Percentiles rank a stretch among this genome's conserved stretches.
These are phyloP conservation scores for Cataglyphis livida DNA, from an alignment of 2,888 invertebrate species.

Conservation along the genomic window DNA sequence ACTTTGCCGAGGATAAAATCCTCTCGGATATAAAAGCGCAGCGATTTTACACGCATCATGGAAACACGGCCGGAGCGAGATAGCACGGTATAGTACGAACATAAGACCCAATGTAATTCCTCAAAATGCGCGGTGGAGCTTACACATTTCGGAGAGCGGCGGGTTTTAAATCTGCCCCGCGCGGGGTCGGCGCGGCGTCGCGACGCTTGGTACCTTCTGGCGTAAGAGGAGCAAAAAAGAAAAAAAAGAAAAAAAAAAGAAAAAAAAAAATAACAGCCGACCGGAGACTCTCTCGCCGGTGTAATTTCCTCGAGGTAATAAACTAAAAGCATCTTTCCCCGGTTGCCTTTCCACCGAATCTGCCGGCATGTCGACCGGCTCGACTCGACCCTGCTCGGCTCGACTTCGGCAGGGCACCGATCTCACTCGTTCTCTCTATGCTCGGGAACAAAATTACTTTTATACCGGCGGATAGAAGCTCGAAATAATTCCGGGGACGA, in stretches of 20 bases:
- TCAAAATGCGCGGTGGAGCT: conserved; percentile 36
- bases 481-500: conserved; percentile 68
- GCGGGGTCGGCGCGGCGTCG: neutral
- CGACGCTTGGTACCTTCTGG: conserved; percentile 26
- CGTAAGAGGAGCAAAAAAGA: conserved; percentile 11
- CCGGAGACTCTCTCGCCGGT: conserved; percentile 50
- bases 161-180: conserved; percentile 5
- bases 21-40: neutral
- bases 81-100: neutral
- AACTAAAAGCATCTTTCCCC: conserved; percentile 77
- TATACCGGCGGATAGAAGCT: conserved; percentile 67
- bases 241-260: neutral
- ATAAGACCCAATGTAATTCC: conserved; percentile 32
- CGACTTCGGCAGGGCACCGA: neutral
- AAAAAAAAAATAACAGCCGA: conserved; percentile 44
- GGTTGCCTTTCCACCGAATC: conserved; percentile 57
- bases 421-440: conserved; percentile 5
- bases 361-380: conserved; percentile 52
- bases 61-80: conserved; percentile 18
- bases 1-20: neutral
- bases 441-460: conserved; percentile 75
- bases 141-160: neutral
- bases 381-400: conserved; percentile 20
- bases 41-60: conserved; percentile 2
- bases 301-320: conserved; percentile 78